Evolutionary conservation across 2,113 vertebrate genomes (phyloP), one percentile per base, ranked within the genome.

Genomic region (Brevimyrus niger): DNA sequence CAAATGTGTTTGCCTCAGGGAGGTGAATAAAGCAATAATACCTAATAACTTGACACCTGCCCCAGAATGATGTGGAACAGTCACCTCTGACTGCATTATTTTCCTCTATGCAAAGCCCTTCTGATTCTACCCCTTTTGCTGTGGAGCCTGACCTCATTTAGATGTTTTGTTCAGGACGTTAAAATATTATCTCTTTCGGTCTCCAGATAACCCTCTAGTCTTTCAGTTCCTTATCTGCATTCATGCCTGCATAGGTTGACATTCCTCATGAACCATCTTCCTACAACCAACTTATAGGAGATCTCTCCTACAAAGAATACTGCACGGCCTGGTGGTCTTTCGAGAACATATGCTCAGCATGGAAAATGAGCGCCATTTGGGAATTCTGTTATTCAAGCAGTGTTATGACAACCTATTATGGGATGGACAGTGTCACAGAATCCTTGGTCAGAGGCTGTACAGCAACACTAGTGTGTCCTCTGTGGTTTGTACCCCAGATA

Each of bases 1-100:
- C 35, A 76, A 35, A 76, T 38, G 69, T 38, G 69, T 76, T 76
- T 38, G 10, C 69, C 31, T 35, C 13, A 19, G 17, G 73, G 73
- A 38, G 73, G 73, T 80, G 73, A 80, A 80, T 80, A 42, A 80
- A 42, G 73, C 73, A 80, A 17, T 80, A 80, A 80, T 80, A 80
- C 11, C 35, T 38, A 38, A 80, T 80, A 42, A 80, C 13, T 19
- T 80, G 73, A 42, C 15, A 19, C 73, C 35, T 80, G 17, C 15
- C 65, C 65, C 27, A 35, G 27, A 35, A 35, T 35, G 65, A 73
- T 31, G 13, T 73, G 65, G 65, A 73, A 27, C 3, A 61, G 55
- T n/a, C 21, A 61, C n/a, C n/a, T 80, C n/a, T 80, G 31, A 35
- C 35, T 80, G 31, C 17, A 80, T 80, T 80, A 19, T 38, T 38